phyloP scores from a whole-genome alignment of 2,888 invertebrate species.

The Barypeithes pellucidus region DNA sequence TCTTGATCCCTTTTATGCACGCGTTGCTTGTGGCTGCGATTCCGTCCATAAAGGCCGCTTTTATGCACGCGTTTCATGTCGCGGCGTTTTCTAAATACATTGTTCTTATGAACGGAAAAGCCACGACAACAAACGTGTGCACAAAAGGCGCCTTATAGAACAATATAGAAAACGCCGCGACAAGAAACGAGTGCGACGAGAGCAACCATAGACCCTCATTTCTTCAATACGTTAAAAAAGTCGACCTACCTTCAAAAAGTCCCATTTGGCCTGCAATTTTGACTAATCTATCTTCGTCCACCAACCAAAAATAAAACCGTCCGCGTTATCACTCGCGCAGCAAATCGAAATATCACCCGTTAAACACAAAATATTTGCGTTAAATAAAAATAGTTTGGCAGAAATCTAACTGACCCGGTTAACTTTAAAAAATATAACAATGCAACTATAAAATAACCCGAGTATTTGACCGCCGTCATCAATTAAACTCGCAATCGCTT shows the following conservation, averaged over 20 bases:
- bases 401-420: slow-evolving; percentile 46
- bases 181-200: no score
- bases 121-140: no score
- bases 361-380: not conserved
- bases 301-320: not conserved
- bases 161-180: no score
- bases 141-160: no score
- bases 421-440: slow-evolving; percentile 36
- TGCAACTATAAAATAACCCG: slow-evolving; percentile 33
- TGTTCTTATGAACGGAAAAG: no score
- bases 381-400: slow-evolving; percentile 3
- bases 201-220: no score
- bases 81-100: no score
- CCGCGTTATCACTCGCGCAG: slow-evolving; percentile 4
- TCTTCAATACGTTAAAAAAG: not conserved
- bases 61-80: no score
- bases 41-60: no score
- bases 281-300: not conserved
- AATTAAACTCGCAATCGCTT: slow-evolving; percentile 34
- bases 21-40: no score
- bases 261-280: slow-evolving; percentile 48
- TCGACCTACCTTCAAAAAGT: slow-evolving; percentile 48
- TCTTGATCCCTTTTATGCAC: no score
- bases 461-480: slow-evolving; percentile 42
- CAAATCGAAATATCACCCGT: not conserved